Conservation (phyloP, 2,797 vertebrate species). For the Heliangelus exortis region DNA sequence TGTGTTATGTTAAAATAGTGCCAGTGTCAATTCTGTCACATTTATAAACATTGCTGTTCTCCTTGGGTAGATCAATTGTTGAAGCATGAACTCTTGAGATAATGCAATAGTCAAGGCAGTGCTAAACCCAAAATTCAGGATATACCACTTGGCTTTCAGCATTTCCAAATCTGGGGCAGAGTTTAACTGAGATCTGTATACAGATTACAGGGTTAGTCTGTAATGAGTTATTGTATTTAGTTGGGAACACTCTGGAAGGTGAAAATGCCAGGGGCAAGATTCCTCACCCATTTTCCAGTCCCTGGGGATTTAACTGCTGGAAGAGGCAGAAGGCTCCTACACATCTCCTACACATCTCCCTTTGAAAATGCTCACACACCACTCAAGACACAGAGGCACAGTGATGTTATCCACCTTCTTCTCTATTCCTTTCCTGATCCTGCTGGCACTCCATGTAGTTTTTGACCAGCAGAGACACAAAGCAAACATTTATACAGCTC, state of each 20-base stretch:
- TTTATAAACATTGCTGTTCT: neutral
- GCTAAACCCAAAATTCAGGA: neutral
- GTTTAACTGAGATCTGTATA: slow-evolving; percentile 18
- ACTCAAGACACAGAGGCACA: neutral
- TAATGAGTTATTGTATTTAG: neutral
- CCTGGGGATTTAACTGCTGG: neutral
- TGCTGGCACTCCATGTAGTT: neutral
- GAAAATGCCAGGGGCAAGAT: neutral
- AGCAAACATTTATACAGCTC: neutral
- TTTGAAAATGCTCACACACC: neutral
- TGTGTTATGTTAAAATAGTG: neutral
- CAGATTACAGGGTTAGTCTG: neutral
- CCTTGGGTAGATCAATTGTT: neutral
- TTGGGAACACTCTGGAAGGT: neutral
- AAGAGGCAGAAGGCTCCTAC: neutral
- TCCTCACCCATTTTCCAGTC: neutral
- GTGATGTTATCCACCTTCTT: neutral
- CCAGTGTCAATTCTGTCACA: neutral
- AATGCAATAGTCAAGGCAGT: neutral
- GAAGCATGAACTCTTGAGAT: neutral
- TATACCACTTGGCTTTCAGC: neutral
- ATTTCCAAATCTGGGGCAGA: neutral
- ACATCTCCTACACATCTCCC: neutral
- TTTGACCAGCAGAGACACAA: neutral
- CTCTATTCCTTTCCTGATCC: neutral